A percentile compares a stretch with the other conserved stretches of the same genome.
Evolutionary conservation across 2,888 invertebrate genomes (phyloP).

Genomic region (Ditula angustiorana): DNA sequence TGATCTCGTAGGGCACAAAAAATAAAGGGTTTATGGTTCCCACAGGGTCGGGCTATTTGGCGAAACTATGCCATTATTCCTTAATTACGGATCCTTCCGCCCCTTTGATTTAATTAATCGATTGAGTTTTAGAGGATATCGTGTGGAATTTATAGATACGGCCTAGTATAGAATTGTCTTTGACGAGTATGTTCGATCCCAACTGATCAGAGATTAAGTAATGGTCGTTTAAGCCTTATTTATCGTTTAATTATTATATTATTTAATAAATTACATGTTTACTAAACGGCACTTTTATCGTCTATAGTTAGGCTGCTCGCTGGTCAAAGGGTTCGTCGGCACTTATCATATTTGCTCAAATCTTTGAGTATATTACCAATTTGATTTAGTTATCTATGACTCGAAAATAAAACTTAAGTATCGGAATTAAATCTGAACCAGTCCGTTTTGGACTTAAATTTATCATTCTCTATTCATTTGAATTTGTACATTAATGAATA

Average conservation of each 20-base stretch:
- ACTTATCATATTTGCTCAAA: no score
- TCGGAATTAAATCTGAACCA: no score
- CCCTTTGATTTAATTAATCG: constrained; percentile 41
- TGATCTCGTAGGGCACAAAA: constrained; percentile 24
- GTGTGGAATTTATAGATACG: constrained; percentile 36
- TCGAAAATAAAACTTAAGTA: no score
- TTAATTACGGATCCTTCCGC: constrained; percentile 38
- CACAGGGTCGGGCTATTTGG: constrained; percentile 35
- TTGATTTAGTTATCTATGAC: no score
- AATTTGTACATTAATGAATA: background rate
- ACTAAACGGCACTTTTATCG: no score
- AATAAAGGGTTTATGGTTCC: constrained; percentile 36
- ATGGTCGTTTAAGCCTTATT: no score
- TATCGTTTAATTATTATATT: no score
- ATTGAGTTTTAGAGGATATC: constrained; percentile 39
- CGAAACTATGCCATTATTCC: constrained; percentile 38
- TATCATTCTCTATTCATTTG: no score
- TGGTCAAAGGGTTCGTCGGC: no score
- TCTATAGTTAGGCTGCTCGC: no score
- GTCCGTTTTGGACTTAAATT: background rate
- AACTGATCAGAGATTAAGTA: background rate
- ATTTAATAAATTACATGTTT: no score
- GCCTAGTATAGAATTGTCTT: constrained; percentile 21
- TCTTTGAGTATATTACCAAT: no score
- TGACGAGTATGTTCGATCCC: background rate